Base-by-base conservation (phyloP, 2,797 vertebrate species). In the Clarias platycephalus region DNA sequence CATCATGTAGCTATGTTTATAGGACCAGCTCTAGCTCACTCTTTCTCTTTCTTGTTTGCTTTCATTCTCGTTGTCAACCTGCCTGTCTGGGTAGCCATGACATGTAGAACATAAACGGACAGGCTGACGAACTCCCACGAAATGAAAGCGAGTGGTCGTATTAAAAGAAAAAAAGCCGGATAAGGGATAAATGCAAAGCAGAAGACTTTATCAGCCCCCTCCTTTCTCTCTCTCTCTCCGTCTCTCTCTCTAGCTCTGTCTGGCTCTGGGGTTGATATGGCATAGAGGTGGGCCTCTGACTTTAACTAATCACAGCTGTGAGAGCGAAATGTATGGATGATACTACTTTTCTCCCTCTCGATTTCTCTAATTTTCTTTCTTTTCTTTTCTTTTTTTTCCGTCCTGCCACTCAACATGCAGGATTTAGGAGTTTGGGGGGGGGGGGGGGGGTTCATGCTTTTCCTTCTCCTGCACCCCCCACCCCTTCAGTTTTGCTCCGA, bases 1-100 rank as follows among this genome's bases (percentile, higher is more conserved):
- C 96, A 97, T 96, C 95, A 95, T 94, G 95, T 95, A 95, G 95
- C 95, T 95, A 94, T 95, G 95, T 96, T 94, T 95, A 93, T 94
- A 92, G 91, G 92, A 92, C 93, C 92, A 84, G 83, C 85, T 85
- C 80, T 86, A 78, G 85, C 81, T 67, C 64, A 18, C 28, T 67
- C 84, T 85, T 64, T 86, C 81, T 88, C 34, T 83, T 22, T 77
- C 62, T 77, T 72, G 22, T 67, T 81, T 87, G 85, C 88, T 88
- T 89, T 86, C 80, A 88, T 70, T 86, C 87, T 60, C 81, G 0
- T 62, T 62, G 37, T 67, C 22, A 67, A 66, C 77, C 60, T 80
- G 60, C 40, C 37, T 80, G 60, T 40, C 67, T 78, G 31, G 63
- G 67, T 68, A 77, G 75, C 24, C 70, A 74, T 84, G 37, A 63